A percentile compares a stretch with the other conserved stretches of the same genome.
phyloP scores from a whole-genome alignment of 2,113 vertebrate species.

The Amblyopsis rosae region DNA sequence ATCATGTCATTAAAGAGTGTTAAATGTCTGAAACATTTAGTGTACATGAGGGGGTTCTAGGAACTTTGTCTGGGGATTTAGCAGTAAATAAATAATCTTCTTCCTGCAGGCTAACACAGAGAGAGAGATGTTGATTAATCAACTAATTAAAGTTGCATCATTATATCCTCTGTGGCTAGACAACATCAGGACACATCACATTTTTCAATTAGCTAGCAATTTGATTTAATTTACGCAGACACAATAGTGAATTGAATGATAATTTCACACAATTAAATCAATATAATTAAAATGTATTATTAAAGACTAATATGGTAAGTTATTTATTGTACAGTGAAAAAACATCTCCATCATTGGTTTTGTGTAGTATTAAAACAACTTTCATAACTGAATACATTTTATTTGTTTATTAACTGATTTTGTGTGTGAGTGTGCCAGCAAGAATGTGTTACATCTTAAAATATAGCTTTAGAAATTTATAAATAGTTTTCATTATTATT shows the following conservation, averaged over 20 bases:
- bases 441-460: too few relatives aligned
- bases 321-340: too few relatives aligned
- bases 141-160: conserved; percentile 6
- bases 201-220: conserved; percentile 5
- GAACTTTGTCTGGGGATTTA: background rate
- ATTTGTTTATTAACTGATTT: too few relatives aligned
- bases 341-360: too few relatives aligned
- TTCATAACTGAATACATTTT: too few relatives aligned
- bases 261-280: background rate
- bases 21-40: conserved; percentile 13
- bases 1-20: conserved; percentile 12
- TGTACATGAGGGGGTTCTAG: conserved; percentile 1
- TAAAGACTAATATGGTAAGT: too few relatives aligned
- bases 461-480: too few relatives aligned
- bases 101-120: too few relatives aligned
- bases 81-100: background rate
- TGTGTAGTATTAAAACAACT: too few relatives aligned
- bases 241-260: background rate
- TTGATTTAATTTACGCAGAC: conserved; percentile 4
- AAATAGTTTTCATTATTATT: too few relatives aligned
- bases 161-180: conserved; percentile 4
- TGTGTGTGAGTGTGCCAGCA: too few relatives aligned
- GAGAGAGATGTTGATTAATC: conserved; percentile 5
- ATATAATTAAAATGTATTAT: too few relatives aligned
- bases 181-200: conserved; percentile 1